Conservation (phyloP, 2,113 vertebrate species). For the Chaetops frenatus region DNA sequence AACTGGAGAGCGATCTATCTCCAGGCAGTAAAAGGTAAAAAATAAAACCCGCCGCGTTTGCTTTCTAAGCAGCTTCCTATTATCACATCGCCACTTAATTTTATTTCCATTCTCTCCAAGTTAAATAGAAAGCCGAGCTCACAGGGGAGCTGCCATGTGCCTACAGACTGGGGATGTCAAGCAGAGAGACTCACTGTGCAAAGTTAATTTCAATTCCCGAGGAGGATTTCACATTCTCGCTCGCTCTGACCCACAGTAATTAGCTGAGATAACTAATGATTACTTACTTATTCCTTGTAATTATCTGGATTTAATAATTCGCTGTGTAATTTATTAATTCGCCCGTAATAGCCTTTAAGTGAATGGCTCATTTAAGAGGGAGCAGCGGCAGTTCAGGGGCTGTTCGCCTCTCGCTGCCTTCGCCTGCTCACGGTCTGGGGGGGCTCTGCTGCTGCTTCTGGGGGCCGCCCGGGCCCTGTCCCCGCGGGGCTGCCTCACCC, state of each 20-base stretch:
- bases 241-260: slow-evolving; percentile 97
- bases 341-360: slow-evolving; percentile 92
- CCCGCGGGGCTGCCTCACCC: not conserved
- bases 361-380: slow-evolving; percentile 85
- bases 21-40: slow-evolving; percentile 30
- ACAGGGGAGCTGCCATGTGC: slow-evolving; percentile 78
- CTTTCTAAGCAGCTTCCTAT: slow-evolving; percentile 71
- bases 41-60: slow-evolving; percentile 61
- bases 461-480: not conserved
- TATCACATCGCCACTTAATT: slow-evolving; percentile 74
- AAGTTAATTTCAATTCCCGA: slow-evolving; percentile 96
- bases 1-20: slow-evolving; percentile 42
- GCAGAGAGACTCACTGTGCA: slow-evolving; percentile 80
- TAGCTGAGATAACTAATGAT: slow-evolving; percentile 99
- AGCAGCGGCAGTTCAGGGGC: slow-evolving; percentile 59
- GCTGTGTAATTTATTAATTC: slow-evolving; percentile 99
- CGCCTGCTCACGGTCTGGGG: slow-evolving; percentile 67
- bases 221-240: slow-evolving; percentile 84
- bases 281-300: slow-evolving; percentile 98
- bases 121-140: slow-evolving; percentile 77
- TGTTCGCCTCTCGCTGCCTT: slow-evolving; percentile 70
- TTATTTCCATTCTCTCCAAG: slow-evolving; percentile 81
- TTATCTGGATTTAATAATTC: slow-evolving; percentile 99
- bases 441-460: not conserved
- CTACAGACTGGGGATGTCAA: slow-evolving; percentile 76